Evolutionary conservation across 92 coral and sea anemone genomes (phyloP).

Genomic region (Desmophyllum pertusum): DNA sequence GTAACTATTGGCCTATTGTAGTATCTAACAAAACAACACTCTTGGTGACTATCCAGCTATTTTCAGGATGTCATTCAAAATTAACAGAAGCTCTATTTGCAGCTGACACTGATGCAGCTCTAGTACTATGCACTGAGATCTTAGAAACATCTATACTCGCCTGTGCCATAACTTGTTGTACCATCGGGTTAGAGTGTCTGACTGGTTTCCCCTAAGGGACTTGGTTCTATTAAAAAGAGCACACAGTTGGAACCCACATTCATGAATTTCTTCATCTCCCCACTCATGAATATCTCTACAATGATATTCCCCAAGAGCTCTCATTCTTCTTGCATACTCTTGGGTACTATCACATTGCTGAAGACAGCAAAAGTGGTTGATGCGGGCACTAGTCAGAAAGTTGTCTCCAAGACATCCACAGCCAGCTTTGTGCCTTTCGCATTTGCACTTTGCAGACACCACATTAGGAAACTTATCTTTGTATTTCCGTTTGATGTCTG

Average conservation of each 20-base stretch:
- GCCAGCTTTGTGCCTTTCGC: slow-evolving; percentile 37
- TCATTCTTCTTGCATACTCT: slow-evolving; percentile 50
- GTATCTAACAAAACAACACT: slow-evolving; percentile 34
- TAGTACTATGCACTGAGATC: slow-evolving; percentile 19
- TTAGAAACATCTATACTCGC: slow-evolving; percentile 20
- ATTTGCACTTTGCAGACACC: slow-evolving; percentile 31
- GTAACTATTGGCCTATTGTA: slow-evolving; percentile 18
- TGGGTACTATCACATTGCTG: slow-evolving; percentile 22
- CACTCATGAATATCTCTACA: slow-evolving; percentile 42
- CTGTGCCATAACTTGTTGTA: slow-evolving; percentile 13
- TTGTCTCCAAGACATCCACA: slow-evolving; percentile 51
- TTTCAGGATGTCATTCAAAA: slow-evolving; percentile 26
- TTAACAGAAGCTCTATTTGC: slow-evolving; percentile 24
- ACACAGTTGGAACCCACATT: slow-evolving; percentile 41
- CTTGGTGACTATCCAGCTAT: slow-evolving; percentile 52
- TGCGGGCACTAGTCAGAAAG: slow-evolving; percentile 6
- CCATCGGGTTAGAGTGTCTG: slow-evolving; percentile 44
- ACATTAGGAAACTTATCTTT: slow-evolving; percentile 29
- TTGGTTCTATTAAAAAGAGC: slow-evolving; percentile 25
- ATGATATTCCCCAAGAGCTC: slow-evolving; percentile 43
- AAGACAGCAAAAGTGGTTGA: slow-evolving; percentile 62
- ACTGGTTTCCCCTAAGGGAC: slow-evolving; percentile 27
- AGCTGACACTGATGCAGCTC: slow-evolving; percentile 35
- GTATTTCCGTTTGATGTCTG: too few species aligned
- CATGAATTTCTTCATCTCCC: slow-evolving; percentile 29